phyloP scores from a whole-genome alignment of 23 tunicate genomes.

The Botrylloides violaceus region DNA sequence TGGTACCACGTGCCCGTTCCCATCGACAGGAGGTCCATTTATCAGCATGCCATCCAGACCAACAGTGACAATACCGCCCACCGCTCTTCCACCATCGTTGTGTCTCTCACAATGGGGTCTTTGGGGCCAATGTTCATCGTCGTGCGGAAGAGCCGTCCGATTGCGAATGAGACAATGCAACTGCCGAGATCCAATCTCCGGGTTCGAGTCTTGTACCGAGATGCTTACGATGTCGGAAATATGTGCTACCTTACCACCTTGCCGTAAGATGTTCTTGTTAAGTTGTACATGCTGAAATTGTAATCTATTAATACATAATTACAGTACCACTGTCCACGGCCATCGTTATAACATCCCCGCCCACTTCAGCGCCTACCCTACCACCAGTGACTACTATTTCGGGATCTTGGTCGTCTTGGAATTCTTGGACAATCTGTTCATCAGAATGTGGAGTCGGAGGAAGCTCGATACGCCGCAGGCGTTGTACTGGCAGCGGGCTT shows the following conservation, averaged over 20 bases:
- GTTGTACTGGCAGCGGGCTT: background rate
- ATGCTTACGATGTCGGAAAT: background rate
- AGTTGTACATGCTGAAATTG: too few relatives aligned
- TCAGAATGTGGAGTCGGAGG: background rate
- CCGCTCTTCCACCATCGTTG: background rate
- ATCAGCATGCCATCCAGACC: background rate
- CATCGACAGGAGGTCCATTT: background rate
- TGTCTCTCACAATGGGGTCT: background rate
- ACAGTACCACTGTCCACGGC: background rate
- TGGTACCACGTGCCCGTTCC: background rate
- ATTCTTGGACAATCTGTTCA: background rate
- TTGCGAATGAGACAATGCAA: background rate
- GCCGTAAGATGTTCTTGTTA: background rate
- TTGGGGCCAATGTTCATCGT: background rate
- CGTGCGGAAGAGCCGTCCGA: background rate
- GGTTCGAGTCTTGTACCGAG: background rate
- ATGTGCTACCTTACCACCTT: background rate
- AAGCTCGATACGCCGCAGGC: background rate
- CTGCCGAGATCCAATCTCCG: background rate
- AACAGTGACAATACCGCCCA: background rate
- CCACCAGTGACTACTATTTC: too few relatives aligned
- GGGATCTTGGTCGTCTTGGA: background rate
- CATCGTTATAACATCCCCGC: background rate
- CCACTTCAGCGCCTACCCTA: background rate
- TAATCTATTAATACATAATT: too few relatives aligned